Evolutionary conservation across 92 coral and sea anemone species (phyloP).

Genomic region (Desmophyllum pertusum): DNA sequence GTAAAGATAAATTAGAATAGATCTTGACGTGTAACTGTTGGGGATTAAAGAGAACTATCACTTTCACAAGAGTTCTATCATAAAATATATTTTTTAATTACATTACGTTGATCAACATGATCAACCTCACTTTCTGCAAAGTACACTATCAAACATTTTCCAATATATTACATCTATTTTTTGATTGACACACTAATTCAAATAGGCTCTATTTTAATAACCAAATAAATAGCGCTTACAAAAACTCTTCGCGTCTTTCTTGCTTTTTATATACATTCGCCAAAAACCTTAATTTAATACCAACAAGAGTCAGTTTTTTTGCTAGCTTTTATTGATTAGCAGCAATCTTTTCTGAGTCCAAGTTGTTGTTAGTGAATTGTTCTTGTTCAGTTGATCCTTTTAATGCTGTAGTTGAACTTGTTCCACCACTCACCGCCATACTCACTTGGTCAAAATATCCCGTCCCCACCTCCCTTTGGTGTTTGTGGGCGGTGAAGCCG

Average conservation of each 20-base stretch:
- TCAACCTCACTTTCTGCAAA: not conserved
- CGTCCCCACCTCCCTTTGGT: slow-evolving; percentile 97
- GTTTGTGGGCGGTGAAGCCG: slow-evolving; percentile 97
- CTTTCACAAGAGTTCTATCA: no score
- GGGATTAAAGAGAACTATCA: no score
- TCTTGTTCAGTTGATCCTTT: slow-evolving; percentile 96
- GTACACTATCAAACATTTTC: no score
- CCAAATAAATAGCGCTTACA: not conserved
- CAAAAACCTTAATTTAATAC: not conserved
- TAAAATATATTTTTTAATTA: no score
- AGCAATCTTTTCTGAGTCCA: not conserved
- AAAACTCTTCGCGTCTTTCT: not conserved
- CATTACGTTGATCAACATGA: not conserved
- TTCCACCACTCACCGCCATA: slow-evolving; percentile 94
- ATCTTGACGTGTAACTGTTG: no score
- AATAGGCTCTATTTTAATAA: not conserved
- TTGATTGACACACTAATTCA: not conserved
- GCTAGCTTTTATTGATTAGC: slow-evolving; percentile 11
- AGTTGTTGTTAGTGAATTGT: slow-evolving; percentile 64
- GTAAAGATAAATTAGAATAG: no score
- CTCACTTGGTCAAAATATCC: slow-evolving; percentile 90
- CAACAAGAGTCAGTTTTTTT: not conserved
- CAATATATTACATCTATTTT: not conserved
- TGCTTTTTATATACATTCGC: not conserved
- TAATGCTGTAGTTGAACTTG: slow-evolving; percentile 89